Conservation (phyloP, 2,888 invertebrate genomes). For the Drosophila stalkeri region DNA sequence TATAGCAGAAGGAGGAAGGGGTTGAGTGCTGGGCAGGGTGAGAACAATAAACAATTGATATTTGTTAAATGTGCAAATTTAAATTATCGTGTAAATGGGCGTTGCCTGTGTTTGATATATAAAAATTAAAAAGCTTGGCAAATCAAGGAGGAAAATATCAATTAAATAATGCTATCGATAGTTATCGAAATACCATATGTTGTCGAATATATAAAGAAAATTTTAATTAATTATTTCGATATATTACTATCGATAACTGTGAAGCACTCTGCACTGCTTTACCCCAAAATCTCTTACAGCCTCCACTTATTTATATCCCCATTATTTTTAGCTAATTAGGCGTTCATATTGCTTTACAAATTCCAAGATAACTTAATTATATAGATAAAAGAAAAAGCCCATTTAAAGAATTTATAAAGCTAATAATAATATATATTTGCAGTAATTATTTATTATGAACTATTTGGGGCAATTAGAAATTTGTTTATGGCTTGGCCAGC, state of each 20-base stretch:
- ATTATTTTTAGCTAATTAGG: not conserved
- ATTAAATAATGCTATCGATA: not conserved
- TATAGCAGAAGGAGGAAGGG: not conserved
- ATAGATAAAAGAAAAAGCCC: not conserved
- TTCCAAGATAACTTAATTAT: conserved; percentile 7
- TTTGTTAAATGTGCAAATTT: not conserved
- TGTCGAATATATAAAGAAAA: not conserved
- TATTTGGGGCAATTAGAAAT: not conserved
- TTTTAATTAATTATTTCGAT: not conserved
- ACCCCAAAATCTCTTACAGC: not conserved
- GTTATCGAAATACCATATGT: not conserved
- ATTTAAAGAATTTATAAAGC: conserved; percentile 3
- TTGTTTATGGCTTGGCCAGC: not conserved
- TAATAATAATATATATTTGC: conserved; percentile 1
- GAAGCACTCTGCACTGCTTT: not conserved
- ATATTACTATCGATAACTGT: not conserved
- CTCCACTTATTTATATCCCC: not conserved
- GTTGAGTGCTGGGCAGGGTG: not conserved
- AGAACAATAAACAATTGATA: conserved; percentile 2
- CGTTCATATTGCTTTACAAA: not conserved
- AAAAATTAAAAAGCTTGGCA: not conserved
- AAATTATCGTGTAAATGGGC: not conserved
- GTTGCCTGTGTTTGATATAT: not conserved
- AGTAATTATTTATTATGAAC: conserved; percentile 1
- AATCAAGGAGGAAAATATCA: not conserved